phyloP scores from a whole-genome alignment of 2,888 invertebrate genomes.

The Drosophila ochracea region DNA sequence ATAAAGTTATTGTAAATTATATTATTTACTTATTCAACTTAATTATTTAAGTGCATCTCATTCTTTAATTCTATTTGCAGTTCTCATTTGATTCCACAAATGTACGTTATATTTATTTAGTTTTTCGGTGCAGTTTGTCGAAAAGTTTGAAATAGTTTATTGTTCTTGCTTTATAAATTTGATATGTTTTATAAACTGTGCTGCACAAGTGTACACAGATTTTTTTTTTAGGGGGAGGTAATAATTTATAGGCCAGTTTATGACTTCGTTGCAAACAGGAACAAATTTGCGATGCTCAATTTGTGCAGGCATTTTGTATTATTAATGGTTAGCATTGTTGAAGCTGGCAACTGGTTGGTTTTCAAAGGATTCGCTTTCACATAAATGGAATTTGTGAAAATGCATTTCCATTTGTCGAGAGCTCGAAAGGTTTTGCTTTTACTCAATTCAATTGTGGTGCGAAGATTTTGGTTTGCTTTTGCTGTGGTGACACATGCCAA shows the following conservation, averaged over 20 bases:
- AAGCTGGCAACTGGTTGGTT: constrained; percentile 37
- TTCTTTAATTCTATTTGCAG: not conserved
- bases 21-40: no score
- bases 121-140: constrained; percentile 29
- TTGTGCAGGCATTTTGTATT: constrained; percentile 53
- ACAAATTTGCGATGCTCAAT: constrained; percentile 52
- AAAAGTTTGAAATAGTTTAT: constrained; percentile 22
- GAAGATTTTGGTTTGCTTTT: constrained; percentile 56
- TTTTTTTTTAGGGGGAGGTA: constrained; percentile 35
- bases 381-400: constrained; percentile 56
- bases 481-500: constrained; percentile 69
- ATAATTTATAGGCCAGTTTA: constrained; percentile 67
- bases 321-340: constrained; percentile 56
- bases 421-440: constrained; percentile 20
- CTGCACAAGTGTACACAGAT: constrained; percentile 46
- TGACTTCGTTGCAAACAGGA: constrained; percentile 15
- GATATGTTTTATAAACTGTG: constrained; percentile 56
- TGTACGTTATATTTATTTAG: not conserved
- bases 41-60: not conserved
- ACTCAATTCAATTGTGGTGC: constrained; percentile 33
- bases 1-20: not conserved
- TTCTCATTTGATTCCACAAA: not conserved
- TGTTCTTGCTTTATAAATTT: constrained; percentile 14
- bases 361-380: constrained; percentile 38
- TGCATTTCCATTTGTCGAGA: constrained; percentile 53